Evolutionary conservation across 2,888 invertebrate genomes (phyloP).

Genomic region (Papilio protenor): DNA sequence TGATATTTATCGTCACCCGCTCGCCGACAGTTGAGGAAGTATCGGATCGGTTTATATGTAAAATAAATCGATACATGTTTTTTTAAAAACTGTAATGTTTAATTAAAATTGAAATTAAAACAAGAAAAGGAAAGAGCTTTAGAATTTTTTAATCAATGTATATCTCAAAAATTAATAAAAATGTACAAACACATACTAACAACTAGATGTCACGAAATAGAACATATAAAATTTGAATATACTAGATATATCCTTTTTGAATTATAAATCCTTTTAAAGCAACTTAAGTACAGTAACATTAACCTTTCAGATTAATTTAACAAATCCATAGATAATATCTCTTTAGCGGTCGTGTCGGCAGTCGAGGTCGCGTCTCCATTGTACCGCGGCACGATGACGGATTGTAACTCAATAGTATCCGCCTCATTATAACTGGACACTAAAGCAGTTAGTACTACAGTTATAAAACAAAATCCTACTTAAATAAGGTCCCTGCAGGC

Average conservation of each 20-base stretch:
- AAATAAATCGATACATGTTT: background rate
- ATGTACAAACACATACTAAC: background rate
- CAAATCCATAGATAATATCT: background rate
- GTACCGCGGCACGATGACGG: background rate
- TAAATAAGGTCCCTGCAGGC: background rate
- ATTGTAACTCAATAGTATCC: constrained; percentile 5
- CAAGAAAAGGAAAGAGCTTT: too few species aligned
- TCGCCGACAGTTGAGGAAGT: constrained; percentile 5
- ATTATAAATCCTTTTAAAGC: background rate
- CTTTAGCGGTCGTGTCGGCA: background rate
- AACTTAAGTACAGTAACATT: background rate
- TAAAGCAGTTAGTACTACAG: background rate
- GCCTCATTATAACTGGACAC: constrained; percentile 1
- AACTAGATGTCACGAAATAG: background rate
- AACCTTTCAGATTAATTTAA: background rate
- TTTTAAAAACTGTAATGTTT: background rate
- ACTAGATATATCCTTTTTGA: too few species aligned
- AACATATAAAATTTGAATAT: background rate
- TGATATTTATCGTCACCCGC: constrained; percentile 8
- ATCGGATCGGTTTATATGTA: background rate
- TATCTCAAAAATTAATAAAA: background rate
- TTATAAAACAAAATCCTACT: background rate
- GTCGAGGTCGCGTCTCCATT: constrained; percentile 16
- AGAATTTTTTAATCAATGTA: too few species aligned
- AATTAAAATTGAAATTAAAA: background rate